Conservation (phyloP, 2,888 invertebrate genomes). For the Phorcus lineatus region DNA sequence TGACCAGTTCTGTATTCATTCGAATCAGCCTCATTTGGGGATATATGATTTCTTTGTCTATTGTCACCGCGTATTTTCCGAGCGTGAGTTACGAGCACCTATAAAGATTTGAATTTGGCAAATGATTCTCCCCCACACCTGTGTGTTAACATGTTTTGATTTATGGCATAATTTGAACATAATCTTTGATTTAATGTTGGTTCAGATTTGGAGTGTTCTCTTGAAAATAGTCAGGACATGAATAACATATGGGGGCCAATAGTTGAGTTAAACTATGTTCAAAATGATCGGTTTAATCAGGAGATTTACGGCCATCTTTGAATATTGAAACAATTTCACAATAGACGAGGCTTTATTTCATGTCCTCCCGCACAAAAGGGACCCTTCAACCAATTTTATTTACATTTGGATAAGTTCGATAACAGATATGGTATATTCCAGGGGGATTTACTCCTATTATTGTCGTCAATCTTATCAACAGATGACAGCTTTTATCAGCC, state of each 20-base stretch:
- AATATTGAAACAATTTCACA: neutral
- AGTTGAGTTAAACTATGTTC: neutral
- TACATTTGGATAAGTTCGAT: slow-evolving; percentile 20
- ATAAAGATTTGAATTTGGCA: neutral
- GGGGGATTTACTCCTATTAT: neutral
- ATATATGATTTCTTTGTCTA: neutral
- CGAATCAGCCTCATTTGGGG: neutral
- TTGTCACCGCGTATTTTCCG: neutral
- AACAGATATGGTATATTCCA: neutral
- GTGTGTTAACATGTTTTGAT: neutral
- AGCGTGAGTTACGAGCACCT: neutral
- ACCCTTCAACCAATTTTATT: neutral
- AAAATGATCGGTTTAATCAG: too few relatives aligned
- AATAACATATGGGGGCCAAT: neutral
- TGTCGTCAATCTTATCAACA: neutral
- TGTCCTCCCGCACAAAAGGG: neutral
- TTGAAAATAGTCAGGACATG: neutral
- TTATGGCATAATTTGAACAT: slow-evolving; percentile 22
- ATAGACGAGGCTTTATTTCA: slow-evolving; percentile 2
- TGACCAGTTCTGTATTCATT: neutral
- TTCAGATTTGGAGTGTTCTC: neutral
- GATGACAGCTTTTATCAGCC: neutral
- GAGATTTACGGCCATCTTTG: slow-evolving; percentile 14
- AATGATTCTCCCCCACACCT: neutral
- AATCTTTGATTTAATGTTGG: slow-evolving; percentile 16